Evolutionary conservation across 2,888 invertebrate genomes (phyloP), one percentile per base, ranked within the genome.

Genomic region (Sarcophaga subvicina): DNA sequence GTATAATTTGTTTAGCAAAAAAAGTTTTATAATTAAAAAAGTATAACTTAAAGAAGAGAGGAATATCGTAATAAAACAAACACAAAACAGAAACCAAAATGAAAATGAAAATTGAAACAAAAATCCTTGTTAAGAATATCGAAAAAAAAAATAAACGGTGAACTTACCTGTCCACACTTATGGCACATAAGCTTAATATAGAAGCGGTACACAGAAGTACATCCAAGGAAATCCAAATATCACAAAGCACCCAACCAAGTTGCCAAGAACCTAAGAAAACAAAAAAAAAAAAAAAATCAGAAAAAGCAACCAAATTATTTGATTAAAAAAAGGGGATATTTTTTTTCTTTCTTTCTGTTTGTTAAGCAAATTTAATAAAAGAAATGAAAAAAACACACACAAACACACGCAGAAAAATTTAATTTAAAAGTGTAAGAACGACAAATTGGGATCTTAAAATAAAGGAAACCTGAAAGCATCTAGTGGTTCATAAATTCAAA

Each of bases 161-260:
- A 62, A 85, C 89, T 93, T 89, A 94, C 95, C 96, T 95, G 93
- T 97, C 97, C 88, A 98, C 95, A 90, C 98, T 98, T 94, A 99
- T 98, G 80, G 98, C 98, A 92, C 98, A 98, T 86, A 98, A 95
- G 90, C 98, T 98, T 59, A 98, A 95, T 91, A 98, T 98, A 82
- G 98, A 98, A 0, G 98, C 98, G 0, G 98, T 98, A 94, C 98
- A 98, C 76, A 98, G 95, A 86, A 98, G 95, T 78, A 99, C 98
- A 94, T 99, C 99, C 94, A 95, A 95, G 89, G 98, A 98, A 88
- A 98, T 96, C 99, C 98, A 99, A 88, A 97, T 96, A 92, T 97
- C 97, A 92, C 97, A 97, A 70, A 98, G 95, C 88, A 98, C 95
- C 95, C 97, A 96, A 63, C 98, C 98, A 64, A 99, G 95, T 91